These are phyloP conservation scores for Unio pictorum DNA, from an alignment of 2,888 invertebrate genomes.

Conservation along the genomic window DNA sequence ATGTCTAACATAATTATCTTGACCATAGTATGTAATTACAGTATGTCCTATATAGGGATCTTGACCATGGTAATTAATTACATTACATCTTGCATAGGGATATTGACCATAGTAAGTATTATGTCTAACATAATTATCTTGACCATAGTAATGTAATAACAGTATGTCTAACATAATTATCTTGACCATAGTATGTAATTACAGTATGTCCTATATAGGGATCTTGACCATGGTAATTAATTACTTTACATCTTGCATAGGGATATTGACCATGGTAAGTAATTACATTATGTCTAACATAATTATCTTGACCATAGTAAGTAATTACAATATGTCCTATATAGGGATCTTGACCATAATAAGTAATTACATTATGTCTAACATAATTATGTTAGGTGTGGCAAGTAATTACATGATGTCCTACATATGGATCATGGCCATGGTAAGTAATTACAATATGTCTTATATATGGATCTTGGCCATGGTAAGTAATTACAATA, in stretches of 20 bases:
- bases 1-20: too few relatives aligned
- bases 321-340: constrained; percentile 62
- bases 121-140: constrained; percentile 66
- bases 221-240: constrained; percentile 60
- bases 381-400: constrained; percentile 64
- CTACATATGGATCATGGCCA: constrained; percentile 61
- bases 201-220: constrained; percentile 66
- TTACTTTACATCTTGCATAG: constrained; percentile 65
- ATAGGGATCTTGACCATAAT: constrained; percentile 64
- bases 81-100: too few relatives aligned
- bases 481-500: constrained; percentile 60
- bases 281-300: constrained; percentile 64
- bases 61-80: too few relatives aligned
- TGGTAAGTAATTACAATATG: constrained; percentile 62
- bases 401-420: constrained; percentile 63
- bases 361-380: constrained; percentile 60
- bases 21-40: too few relatives aligned
- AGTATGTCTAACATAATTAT: too few relatives aligned
- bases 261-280: constrained; percentile 62
- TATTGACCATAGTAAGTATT: constrained; percentile 25
- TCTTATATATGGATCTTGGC: constrained; percentile 64
- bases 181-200: constrained; percentile 19
- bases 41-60: too few relatives aligned
- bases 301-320: constrained; percentile 63
- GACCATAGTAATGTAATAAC: constrained; percentile 53